Evolutionary conservation across 2,888 invertebrate species (phyloP).

Genomic region (Luperina testacea): DNA sequence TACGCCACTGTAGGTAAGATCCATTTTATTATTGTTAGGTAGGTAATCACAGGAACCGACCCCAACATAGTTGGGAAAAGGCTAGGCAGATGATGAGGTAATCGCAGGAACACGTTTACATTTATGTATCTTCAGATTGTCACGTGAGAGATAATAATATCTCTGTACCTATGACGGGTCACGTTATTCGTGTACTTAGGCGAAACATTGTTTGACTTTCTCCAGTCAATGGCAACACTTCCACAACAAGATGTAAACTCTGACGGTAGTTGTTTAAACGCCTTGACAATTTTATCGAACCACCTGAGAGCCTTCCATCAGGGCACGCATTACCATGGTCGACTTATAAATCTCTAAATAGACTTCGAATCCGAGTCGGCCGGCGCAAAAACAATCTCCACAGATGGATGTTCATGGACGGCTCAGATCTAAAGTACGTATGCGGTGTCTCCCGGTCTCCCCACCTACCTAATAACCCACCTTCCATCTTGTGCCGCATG

Average conservation of each 20-base stretch:
- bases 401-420: neutral
- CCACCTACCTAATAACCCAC: neutral
- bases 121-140: slow-evolving; percentile 30
- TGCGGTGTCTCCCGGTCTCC: neutral
- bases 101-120: slow-evolving; percentile 23
- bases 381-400: neutral
- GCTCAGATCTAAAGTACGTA: neutral
- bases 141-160: slow-evolving; percentile 3
- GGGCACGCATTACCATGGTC: neutral
- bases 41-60: too few species aligned
- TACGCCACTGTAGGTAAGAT: slow-evolving; percentile 14
- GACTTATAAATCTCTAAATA: neutral
- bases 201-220: neutral
- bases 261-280: neutral
- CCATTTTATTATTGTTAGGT: slow-evolving; percentile 17
- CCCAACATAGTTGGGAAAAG: too few species aligned
- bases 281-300: neutral
- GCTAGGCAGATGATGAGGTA: too few species aligned
- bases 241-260: neutral
- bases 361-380: neutral
- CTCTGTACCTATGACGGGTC: slow-evolving; percentile 12
- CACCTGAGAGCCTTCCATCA: neutral
- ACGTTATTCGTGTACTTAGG: slow-evolving; percentile 3
- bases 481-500: neutral
- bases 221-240: neutral